A percentile compares a stretch with the other conserved stretches of the same genome.
Conservation (phyloP, 2,888 invertebrate species). For the Listrodromus nycthemerus region DNA sequence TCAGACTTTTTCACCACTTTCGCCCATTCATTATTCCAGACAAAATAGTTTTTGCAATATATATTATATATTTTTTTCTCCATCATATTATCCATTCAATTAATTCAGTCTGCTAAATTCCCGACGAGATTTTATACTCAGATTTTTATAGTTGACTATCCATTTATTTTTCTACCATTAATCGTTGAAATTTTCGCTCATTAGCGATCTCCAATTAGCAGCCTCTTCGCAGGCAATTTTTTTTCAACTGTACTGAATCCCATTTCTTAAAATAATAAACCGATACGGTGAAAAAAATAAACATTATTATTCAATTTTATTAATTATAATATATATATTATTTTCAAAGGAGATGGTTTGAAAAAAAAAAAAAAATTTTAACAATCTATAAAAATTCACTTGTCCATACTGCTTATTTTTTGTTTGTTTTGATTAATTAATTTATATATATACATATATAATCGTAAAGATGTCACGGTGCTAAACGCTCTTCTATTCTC, state of each 20-base stretch:
- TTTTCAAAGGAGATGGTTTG: no score
- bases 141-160: neutral
- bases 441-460: neutral
- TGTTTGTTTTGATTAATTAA: constrained; percentile 11
- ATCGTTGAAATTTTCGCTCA: neutral
- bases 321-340: no score
- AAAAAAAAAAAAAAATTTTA: no score
- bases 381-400: no score
- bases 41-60: neutral
- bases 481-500: neutral
- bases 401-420: neutral
- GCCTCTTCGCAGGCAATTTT: neutral
- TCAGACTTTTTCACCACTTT: neutral
- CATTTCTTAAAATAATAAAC: no score
- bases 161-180: neutral
- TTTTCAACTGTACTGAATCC: neutral
- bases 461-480: neutral
- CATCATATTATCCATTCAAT: neutral
- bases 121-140: neutral
- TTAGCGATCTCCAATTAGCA: neutral
- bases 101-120: neutral
- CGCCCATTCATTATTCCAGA: neutral
- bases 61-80: no score
- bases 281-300: no score
- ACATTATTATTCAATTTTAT: no score